Conservation (phyloP, 2,113 vertebrate genomes). For the Hoplias malabaricus region DNA sequence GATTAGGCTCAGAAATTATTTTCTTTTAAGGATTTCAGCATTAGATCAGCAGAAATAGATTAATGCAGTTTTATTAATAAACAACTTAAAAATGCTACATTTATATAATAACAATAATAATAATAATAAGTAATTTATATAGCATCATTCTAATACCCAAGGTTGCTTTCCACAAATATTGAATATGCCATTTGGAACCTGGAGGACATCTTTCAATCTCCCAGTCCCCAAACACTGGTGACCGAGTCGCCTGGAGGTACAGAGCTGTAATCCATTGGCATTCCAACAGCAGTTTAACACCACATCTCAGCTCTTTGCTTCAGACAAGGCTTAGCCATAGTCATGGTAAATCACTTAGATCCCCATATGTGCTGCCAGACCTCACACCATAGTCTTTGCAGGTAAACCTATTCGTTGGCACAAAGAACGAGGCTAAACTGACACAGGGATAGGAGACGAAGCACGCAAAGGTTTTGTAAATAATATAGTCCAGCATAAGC, state of each 20-base stretch:
- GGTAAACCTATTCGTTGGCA: conserved; percentile 4
- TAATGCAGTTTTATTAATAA: no score
- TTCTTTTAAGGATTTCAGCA: no score
- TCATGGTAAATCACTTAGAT: conserved; percentile 67
- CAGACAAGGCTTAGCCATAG: conserved; percentile 46
- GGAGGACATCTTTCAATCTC: neutral
- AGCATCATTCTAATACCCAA: no score
- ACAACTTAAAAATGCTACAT: no score
- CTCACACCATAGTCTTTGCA: neutral
- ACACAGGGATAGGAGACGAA: neutral
- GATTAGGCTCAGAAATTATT: no score
- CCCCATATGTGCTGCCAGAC: conserved; percentile 57
- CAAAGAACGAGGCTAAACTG: neutral
- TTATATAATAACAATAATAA: no score
- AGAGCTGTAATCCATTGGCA: conserved; percentile 36
- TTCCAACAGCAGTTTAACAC: conserved; percentile 50
- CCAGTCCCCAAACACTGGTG: neutral
- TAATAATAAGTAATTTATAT: no score
- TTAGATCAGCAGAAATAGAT: no score
- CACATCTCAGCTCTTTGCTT: conserved; percentile 16
- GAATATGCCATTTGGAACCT: neutral
- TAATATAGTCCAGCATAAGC: neutral
- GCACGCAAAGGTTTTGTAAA: neutral
- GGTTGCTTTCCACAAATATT: no score
- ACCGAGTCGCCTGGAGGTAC: conserved; percentile 8